phyloP scores from a whole-genome alignment of 2,888 invertebrate genomes.

The Orchestes rusci region DNA sequence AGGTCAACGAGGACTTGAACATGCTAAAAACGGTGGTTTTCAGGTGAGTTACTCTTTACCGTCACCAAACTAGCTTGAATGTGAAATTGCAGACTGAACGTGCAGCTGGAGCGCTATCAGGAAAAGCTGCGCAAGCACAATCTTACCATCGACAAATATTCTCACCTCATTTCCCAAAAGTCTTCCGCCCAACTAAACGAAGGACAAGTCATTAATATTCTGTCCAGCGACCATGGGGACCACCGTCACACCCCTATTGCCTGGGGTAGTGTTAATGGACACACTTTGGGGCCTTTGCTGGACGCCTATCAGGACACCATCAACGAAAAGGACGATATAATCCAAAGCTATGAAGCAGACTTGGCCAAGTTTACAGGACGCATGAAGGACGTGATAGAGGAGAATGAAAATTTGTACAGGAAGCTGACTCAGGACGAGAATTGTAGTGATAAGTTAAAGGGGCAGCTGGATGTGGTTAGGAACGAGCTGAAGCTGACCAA shows the following conservation, averaged over 20 bases:
- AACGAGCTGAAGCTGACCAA: constrained; percentile 39
- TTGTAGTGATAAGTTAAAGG: constrained; percentile 43
- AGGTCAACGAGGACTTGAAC: constrained; percentile 58
- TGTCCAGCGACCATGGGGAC: constrained; percentile 39
- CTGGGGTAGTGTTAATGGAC: constrained; percentile 53
- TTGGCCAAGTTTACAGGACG: constrained; percentile 64
- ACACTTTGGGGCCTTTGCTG: constrained; percentile 63
- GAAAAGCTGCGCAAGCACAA: constrained; percentile 52
- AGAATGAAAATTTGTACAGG: constrained; percentile 59
- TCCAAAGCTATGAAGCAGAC: constrained; percentile 62
- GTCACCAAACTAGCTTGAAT: no score
- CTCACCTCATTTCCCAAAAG: constrained; percentile 16
- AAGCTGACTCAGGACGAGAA: constrained; percentile 46
- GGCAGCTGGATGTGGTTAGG: constrained; percentile 43
- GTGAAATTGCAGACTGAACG: constrained; percentile 60
- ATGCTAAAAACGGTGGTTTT: constrained; percentile 73
- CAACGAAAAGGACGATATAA: constrained; percentile 65
- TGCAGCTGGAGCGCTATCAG: constrained; percentile 71
- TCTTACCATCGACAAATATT: constrained; percentile 27
- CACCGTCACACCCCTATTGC: constrained; percentile 45
- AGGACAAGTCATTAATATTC: constrained; percentile 21
- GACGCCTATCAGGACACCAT: constrained; percentile 75
- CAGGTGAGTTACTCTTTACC: no score
- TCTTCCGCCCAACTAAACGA: constrained; percentile 16
- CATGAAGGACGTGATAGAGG: constrained; percentile 60